A percentile compares a stretch with the other conserved stretches of the same genome.
Conservation (phyloP, 2,888 invertebrate genomes). For the Spilosoma lubricipeda region DNA sequence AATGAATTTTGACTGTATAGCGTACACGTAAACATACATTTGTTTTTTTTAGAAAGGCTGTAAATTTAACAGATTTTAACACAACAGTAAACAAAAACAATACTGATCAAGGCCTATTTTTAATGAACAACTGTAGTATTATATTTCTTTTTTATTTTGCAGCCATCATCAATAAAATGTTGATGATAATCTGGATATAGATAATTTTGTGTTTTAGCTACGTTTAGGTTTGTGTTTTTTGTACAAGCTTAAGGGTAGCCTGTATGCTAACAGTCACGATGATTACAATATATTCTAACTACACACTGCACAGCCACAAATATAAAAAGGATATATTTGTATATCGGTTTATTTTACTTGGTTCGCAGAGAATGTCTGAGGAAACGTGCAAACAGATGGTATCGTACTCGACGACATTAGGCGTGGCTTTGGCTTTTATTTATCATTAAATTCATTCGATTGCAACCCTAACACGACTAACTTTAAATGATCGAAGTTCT, state of each 20-base stretch:
- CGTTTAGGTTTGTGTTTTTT: slow-evolving; percentile 35
- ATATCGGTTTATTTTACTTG: slow-evolving; percentile 84
- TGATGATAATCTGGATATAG: slow-evolving; percentile 8
- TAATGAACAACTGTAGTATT: slow-evolving; percentile 44
- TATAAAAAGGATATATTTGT: slow-evolving; percentile 56
- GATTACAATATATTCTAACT: slow-evolving; percentile 54
- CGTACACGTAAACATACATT: slow-evolving; percentile 2
- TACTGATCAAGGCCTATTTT: slow-evolving; percentile 22
- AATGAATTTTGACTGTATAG: background rate
- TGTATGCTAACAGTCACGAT: slow-evolving; percentile 56
- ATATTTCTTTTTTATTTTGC: slow-evolving; percentile 19
- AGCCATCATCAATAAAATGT: slow-evolving; percentile 15
- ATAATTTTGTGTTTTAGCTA: slow-evolving; percentile 27
- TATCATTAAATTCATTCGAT: slow-evolving; percentile 81
- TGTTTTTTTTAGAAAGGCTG: slow-evolving; percentile 6
- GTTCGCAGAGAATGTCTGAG: slow-evolving; percentile 94
- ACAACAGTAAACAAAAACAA: slow-evolving; percentile 7
- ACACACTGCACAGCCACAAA: slow-evolving; percentile 58
- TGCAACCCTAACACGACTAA: slow-evolving; percentile 84
- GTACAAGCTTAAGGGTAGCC: slow-evolving; percentile 51
- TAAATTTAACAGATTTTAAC: background rate
- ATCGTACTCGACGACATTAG: slow-evolving; percentile 83
- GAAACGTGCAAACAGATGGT: slow-evolving; percentile 94
- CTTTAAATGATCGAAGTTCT: slow-evolving; percentile 72
- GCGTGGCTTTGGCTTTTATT: slow-evolving; percentile 85